Base-by-base conservation (phyloP, 92 coral and sea anemone genomes). In the Epizoanthus fatuus region DNA sequence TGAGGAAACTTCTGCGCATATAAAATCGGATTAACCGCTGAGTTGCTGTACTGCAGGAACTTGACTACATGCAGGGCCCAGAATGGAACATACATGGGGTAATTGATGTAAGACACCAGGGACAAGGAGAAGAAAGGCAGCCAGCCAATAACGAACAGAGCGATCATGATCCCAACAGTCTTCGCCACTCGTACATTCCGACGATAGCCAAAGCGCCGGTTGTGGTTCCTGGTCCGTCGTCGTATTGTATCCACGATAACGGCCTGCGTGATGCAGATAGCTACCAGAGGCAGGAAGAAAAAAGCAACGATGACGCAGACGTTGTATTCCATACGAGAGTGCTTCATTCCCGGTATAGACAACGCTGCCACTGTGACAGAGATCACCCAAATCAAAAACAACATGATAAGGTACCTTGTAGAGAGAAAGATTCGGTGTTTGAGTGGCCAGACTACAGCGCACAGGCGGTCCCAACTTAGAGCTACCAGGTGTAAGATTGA, bases 401-500 rank as follows among this genome's bases (percentile, higher is more conserved):
- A 49, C 40, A 84, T 66, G 3, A 60, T 12, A 19, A 90, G 72
- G 53, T 92, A 92, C 3, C 85, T 66, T 35, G 72, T 86, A 2
- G 87, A 78, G 58, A 89, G 66, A 67, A 90, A 92, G 67, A 63
- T 81, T 32, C 95, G 91, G 63, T 92, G 95, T 11, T 75, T 92
- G 3, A 92, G 77, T 38, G 95, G 95, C 93, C 95, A 90, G 1
- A 90, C 91, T 25, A 92, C 87, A 32, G 95, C 95, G 10, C 91
- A 92, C n/a, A 92, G 89, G 67, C 95, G 83, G 69, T 92, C 95
- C 95, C 95, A 92, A 59, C 93, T 92, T 22, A 92, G 70, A 37
- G 95, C 95, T 22, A 92, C 87, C 29, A 92, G 81, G 68, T 92
- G 95, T 11, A 92, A 65, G 73, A 92, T 92, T 53, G 95, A 92